Evolutionary conservation across 2,113 vertebrate genomes (phyloP).

Genomic region (Poeciliopsis prolifica): DNA sequence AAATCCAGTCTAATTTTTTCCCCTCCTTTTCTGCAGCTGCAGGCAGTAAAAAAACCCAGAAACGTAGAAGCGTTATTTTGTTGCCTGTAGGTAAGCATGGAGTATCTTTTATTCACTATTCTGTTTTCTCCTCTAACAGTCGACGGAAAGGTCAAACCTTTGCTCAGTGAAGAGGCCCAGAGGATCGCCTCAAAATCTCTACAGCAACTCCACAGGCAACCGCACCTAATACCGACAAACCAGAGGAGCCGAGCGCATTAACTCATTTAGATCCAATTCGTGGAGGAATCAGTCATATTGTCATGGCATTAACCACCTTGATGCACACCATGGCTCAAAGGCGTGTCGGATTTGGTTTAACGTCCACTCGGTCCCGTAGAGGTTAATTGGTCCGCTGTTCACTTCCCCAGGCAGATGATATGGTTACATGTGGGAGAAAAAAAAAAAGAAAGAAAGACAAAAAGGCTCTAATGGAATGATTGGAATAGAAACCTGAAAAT

Average conservation of each 20-base stretch:
- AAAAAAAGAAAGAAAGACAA: slow-evolving; percentile 19
- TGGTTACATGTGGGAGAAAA: slow-evolving; percentile 27
- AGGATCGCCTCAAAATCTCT: slow-evolving; percentile 37
- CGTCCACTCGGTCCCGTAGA: slow-evolving; percentile 18
- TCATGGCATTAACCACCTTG: slow-evolving; percentile 52
- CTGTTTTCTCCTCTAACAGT: slow-evolving; percentile 25
- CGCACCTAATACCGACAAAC: slow-evolving; percentile 26
- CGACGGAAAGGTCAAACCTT: slow-evolving; percentile 44
- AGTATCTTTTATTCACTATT: slow-evolving; percentile 31
- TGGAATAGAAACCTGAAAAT: slow-evolving; percentile 49
- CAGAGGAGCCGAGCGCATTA: slow-evolving; percentile 29
- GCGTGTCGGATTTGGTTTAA: slow-evolving; percentile 55
- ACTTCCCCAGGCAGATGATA: slow-evolving; percentile 38
- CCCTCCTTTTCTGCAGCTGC: slow-evolving; percentile 3
- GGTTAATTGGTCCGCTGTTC: slow-evolving; percentile 35
- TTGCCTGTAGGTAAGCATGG: neutral
- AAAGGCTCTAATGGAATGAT: slow-evolving; percentile 23
- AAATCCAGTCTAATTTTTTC: too few relatives aligned
- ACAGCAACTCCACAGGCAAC: slow-evolving; percentile 23
- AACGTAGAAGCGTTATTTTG: neutral
- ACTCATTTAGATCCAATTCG: slow-evolving; percentile 59
- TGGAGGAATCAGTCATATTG: slow-evolving; percentile 49
- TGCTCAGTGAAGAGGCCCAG: slow-evolving; percentile 29
- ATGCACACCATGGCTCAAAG: slow-evolving; percentile 53
- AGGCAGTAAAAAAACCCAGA: neutral